Percentiles rank a stretch among this genome's conserved stretches.
phyloP scores from a whole-genome alignment of 2,888 invertebrate species.

The Parthenolecanium corni region DNA sequence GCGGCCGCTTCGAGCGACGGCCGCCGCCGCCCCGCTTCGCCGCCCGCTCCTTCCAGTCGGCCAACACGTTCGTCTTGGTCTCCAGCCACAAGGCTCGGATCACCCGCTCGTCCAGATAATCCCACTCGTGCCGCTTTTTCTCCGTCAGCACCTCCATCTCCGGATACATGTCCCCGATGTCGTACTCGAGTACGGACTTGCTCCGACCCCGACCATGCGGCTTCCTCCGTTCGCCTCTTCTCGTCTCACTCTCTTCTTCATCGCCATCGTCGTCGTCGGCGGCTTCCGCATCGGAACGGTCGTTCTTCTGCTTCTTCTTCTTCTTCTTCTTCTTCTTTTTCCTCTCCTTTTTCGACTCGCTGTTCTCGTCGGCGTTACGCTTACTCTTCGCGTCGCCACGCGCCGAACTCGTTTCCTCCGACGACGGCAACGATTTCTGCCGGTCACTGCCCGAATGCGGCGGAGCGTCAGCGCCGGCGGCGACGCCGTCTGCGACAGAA shows the following conservation, averaged over 20 bases:
- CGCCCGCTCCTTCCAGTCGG: conserved; percentile 2
- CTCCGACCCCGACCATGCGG: not conserved
- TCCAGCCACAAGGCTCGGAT: conserved; percentile 10
- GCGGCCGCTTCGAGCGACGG: not conserved
- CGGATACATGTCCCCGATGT: not conserved
- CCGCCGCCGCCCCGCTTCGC: not conserved
- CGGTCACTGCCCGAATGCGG: no score
- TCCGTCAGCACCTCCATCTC: conserved; percentile 2
- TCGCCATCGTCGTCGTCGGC: no score
- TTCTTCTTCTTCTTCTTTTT: no score
- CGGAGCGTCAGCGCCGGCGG: no score
- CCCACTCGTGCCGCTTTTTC: conserved; percentile 7
- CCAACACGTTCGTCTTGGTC: not conserved
- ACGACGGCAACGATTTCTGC: no score
- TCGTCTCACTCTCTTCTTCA: not conserved
- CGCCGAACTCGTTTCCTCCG: no score
- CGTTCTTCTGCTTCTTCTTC: no score
- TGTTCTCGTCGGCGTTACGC: no score
- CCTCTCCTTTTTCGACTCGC: no score
- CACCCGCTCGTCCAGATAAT: conserved; percentile 4
- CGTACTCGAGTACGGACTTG: not conserved
- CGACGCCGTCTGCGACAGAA: no score
- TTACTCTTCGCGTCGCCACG: no score
- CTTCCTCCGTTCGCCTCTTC: not conserved
- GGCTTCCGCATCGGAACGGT: no score